Evolutionary conservation across 1,140 invertebrate genomes (phyloP), one percentile per base, ranked within the genome.

Genomic region (fruit fly (Drosophila melanogaster)): DNA sequence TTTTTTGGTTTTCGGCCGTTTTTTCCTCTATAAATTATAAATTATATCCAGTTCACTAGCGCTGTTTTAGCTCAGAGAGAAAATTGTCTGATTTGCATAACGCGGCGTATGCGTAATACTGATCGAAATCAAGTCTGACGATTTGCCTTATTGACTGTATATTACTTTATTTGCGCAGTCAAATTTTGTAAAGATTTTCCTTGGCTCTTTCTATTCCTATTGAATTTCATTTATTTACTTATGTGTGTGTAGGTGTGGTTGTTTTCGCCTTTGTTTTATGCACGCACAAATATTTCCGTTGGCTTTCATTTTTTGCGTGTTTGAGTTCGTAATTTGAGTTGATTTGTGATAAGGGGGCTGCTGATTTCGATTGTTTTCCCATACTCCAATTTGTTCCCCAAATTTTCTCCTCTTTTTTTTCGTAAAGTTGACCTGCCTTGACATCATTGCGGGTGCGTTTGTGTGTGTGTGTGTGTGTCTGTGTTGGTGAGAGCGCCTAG

Each of bases 41-140:
- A 75, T 56, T 65, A 75, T 43, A 57, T 66, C 44, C 67, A 50
- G 24, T 35, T 72, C 66, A 58, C 33, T 19, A 70, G 37, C 59
- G 49, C 38, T 17, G 24, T n/a, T 65, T 6, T 12, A 4, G 12
- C 15, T 12, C 26, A 55, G 37, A 40, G 14, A 37, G n/a, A 44
- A 53, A 54, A 33, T 50, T 54, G 38, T 19, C 49, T 67, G 37
- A 87, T 87, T 87, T 87, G 79, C 84, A 89, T 87, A 87, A 89
- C 62, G 64, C 59, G 66, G 76, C 83, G 83, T 87, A 87, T 86
- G 77, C 76, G 84, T 72, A 77, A 87, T 87, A 84, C 79, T 77
- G 66, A 87, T 72, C 46, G 44, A 69, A 69, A 87, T 83, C 84
- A 73, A 75, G 50, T 46, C 62, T 40, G 49, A 60, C 44, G 64